Conservation (phyloP, 2,797 vertebrate genomes). For the Morelia viridis region DNA sequence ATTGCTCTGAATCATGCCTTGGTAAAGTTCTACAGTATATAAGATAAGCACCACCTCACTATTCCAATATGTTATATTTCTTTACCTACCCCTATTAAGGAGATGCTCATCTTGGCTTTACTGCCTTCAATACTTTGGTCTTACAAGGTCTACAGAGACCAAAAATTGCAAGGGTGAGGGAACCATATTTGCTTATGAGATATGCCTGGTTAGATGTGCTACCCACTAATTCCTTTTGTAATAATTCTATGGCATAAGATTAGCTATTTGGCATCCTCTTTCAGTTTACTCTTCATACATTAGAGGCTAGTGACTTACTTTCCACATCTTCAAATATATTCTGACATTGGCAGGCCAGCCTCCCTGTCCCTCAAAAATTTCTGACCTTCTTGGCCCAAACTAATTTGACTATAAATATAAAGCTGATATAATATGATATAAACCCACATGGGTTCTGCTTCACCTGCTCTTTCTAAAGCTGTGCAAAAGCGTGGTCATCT, state of each 20-base stretch:
- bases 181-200: constrained; percentile 20
- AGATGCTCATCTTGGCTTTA: background rate
- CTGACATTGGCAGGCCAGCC: background rate
- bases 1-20: background rate
- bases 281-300: constrained; percentile 42
- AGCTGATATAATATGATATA: no score
- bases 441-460: background rate
- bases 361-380: background rate
- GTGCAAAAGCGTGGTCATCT: background rate
- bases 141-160: constrained; percentile 37
- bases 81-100: background rate
- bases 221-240: constrained; percentile 40
- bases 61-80: background rate
- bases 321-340: constrained; percentile 15
- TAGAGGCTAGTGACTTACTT: constrained; percentile 57
- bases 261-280: constrained; percentile 44
- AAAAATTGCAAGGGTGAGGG: background rate
- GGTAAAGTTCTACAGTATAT: background rate
- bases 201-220: background rate
- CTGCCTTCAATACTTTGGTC: background rate
- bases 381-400: constrained; percentile 50
- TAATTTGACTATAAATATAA: constrained; percentile 51
- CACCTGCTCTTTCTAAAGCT: background rate
- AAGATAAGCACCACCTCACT: background rate
- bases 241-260: background rate